phyloP scores from a whole-genome alignment of 2,888 invertebrate genomes.

The Masnerella sp. region DNA sequence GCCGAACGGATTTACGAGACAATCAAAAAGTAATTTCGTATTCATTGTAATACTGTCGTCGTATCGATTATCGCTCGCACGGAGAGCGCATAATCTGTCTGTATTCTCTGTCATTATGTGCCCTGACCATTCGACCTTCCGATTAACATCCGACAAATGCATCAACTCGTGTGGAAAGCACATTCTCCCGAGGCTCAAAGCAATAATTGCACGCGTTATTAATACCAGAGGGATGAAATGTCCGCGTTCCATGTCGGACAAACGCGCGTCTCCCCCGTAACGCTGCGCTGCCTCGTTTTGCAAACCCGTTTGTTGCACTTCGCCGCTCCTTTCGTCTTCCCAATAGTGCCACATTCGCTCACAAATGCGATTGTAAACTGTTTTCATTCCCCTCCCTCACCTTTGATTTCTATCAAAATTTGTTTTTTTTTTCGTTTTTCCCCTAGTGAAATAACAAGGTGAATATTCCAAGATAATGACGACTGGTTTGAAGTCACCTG shows the following conservation, averaged over 20 bases:
- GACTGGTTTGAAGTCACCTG: background rate
- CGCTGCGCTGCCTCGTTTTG: slow-evolving; percentile 49
- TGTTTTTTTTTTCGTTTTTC: no score
- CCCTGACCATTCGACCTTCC: slow-evolving; percentile 60
- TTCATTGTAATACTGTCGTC: slow-evolving; percentile 53
- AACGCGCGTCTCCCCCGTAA: slow-evolving; percentile 36
- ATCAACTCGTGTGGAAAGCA: slow-evolving; percentile 59
- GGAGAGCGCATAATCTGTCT: slow-evolving; percentile 52
- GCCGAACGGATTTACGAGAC: slow-evolving; percentile 48
- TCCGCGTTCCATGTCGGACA: slow-evolving; percentile 56
- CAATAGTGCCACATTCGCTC: background rate
- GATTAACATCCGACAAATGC: slow-evolving; percentile 60
- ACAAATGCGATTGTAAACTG: no score
- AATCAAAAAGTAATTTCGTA: slow-evolving; percentile 55
- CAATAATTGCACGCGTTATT: slow-evolving; percentile 68
- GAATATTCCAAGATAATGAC: no score
- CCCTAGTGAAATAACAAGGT: no score
- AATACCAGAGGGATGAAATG: slow-evolving; percentile 64
- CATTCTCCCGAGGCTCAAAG: slow-evolving; percentile 62
- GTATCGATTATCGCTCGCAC: slow-evolving; percentile 45
- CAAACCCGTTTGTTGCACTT: slow-evolving; percentile 43
- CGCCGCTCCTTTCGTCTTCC: slow-evolving; percentile 34
- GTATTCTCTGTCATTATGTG: slow-evolving; percentile 56
- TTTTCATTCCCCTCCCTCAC: no score
- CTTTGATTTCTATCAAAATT: no score